Evolutionary conservation across 2,113 vertebrate genomes (phyloP), one percentile per base, ranked within the genome.

Genomic region (Callithrix jacchus): DNA sequence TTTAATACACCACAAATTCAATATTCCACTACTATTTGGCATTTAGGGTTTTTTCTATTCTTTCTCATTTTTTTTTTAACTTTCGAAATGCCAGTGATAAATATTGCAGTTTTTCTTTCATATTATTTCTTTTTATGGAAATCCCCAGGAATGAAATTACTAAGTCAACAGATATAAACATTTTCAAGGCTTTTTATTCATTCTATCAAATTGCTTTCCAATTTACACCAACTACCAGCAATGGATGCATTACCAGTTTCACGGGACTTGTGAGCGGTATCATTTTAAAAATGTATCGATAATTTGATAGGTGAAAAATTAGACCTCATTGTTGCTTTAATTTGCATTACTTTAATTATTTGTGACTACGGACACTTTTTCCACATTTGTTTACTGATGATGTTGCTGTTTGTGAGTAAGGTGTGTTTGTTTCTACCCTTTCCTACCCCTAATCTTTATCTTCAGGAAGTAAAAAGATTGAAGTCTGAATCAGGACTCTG

Each of bases 241-340:
- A 84, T 66, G 85, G 97, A 71, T 87, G 94, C 27, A 3, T 93
- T 96, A 92, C 82, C 93, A 90, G 96, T 77, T 93, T 96, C 95
- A 92, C 8, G 8, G 71, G 77, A 56, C n/a, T 85, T 61, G 66
- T 96, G 92, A 94, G 94, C 76, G 90, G 88, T 79, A 94, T 35
- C 82, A 7, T 97, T 96, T 97, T 17, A 83, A 97, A 97, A 96
- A 95, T 97, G 96, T 94, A 97, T 96, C 16, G 92, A 96, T 97
- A 97, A 97, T 97, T 96, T 97, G 97, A 95, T 95, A 97, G 97
- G 96, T 97, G 97, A 95, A 97, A 95, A 96, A 88, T 93, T 68
- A 93, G 96, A 96, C 66, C 90, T 95, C 90, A 85, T 95, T 97
- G 93, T 97, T 95, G 95, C 93, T 97, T 92, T 87, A 90, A 97